These are phyloP conservation scores for Agrenia bidenticulata DNA, from an alignment of 2,888 invertebrate species.

Conservation along the genomic window DNA sequence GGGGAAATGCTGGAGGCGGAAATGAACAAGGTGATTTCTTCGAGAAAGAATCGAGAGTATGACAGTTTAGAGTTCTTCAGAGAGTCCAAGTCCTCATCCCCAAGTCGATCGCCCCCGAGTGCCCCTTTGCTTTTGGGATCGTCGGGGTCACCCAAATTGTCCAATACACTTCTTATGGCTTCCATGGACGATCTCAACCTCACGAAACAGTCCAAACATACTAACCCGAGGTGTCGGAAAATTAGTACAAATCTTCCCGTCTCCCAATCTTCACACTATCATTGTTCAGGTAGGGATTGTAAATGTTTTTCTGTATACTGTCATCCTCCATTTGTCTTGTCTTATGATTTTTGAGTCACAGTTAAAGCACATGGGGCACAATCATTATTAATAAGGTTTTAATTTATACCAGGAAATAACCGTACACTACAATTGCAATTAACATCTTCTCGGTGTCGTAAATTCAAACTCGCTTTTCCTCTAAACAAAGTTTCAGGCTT, in stretches of 20 bases:
- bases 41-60: conserved; percentile 19
- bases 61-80: conserved; percentile 46
- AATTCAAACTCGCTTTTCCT: no score
- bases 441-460: no score
- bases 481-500: no score
- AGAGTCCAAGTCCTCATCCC: conserved; percentile 52
- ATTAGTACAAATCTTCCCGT: conserved; percentile 47
- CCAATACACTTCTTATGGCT: conserved; percentile 41
- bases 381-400: no score
- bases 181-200: conserved; percentile 50
- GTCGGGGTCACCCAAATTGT: conserved; percentile 21
- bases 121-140: not conserved
- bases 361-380: no score
- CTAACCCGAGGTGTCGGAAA: conserved; percentile 34
- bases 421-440: no score
- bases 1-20: conserved; percentile 79
- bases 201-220: conserved; percentile 36
- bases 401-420: no score
- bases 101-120: conserved; percentile 26
- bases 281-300: not conserved
- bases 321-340: no score
- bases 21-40: conserved; percentile 59
- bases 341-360: no score
- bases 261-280: conserved; percentile 27
- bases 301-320: not conserved